These are phyloP conservation scores for Apomyelois bistriatella DNA, from an alignment of 2,888 invertebrate species.

Conservation along the genomic window DNA sequence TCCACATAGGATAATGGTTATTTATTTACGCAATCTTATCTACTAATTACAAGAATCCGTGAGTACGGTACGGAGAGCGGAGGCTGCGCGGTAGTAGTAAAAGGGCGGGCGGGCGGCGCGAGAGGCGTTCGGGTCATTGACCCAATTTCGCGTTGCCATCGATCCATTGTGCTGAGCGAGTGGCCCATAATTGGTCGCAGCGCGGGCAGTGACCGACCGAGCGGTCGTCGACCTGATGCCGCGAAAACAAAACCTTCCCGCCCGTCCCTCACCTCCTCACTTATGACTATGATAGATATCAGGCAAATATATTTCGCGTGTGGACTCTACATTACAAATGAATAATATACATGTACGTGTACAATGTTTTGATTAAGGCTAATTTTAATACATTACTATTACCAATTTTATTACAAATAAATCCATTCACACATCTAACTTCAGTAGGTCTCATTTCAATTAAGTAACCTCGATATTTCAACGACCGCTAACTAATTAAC, in stretches of 20 bases:
- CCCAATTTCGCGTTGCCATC: conserved; percentile 77
- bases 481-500: conserved; percentile 61
- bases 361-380: too few relatives aligned
- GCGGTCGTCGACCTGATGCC: conserved; percentile 67
- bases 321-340: not conserved
- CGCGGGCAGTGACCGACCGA: conserved; percentile 76
- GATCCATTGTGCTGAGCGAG: conserved; percentile 80
- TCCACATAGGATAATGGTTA: too few relatives aligned
- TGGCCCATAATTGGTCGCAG: conserved; percentile 80
- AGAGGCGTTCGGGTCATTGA: conserved; percentile 56
- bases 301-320: conserved; percentile 15
- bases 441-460: conserved; percentile 28
- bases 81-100: conserved; percentile 32
- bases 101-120: conserved; percentile 30
- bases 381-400: too few relatives aligned
- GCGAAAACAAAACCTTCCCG: conserved; percentile 75
- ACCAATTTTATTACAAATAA: too few relatives aligned
- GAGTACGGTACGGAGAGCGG: conserved; percentile 31
- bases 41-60: conserved; percentile 3
- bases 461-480: conserved; percentile 49
- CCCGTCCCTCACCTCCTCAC: conserved; percentile 37
- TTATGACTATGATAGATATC: conserved; percentile 29
- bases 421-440: conserved; percentile 16
- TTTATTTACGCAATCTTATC: not conserved
- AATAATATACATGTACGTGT: not conserved